Evolutionary conservation across 2,888 invertebrate genomes (phyloP).

Genomic region (Heliconius sara): DNA sequence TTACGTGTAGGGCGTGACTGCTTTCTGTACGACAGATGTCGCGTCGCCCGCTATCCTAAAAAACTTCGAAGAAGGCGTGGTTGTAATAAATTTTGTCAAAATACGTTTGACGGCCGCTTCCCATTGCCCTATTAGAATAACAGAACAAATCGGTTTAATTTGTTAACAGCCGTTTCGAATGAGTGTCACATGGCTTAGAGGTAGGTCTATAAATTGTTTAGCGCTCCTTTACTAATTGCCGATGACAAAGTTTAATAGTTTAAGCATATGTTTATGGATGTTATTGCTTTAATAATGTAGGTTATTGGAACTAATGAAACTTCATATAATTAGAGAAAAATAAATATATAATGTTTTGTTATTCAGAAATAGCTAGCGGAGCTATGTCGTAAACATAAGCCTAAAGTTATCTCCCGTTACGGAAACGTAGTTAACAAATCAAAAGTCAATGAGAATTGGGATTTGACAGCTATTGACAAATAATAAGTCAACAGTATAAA

Average conservation of each 20-base stretch:
- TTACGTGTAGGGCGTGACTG: constrained; percentile 70
- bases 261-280: constrained; percentile 75
- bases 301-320: not conserved
- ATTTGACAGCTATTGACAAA: constrained; percentile 65
- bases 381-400: not conserved
- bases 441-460: constrained; percentile 48
- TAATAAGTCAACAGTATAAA: constrained; percentile 72
- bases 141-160: constrained; percentile 83
- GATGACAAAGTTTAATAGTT: constrained; percentile 80
- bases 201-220: constrained; percentile 75
- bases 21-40: constrained; percentile 77
- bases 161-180: constrained; percentile 81
- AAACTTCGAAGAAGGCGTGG: constrained; percentile 77
- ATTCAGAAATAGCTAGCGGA: not conserved
- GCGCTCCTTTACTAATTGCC: constrained; percentile 79
- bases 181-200: constrained; percentile 77
- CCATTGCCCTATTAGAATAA: constrained; percentile 82
- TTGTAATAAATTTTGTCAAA: constrained; percentile 84
- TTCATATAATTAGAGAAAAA: not conserved
- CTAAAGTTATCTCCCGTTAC: not conserved
- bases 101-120: constrained; percentile 80
- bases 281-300: constrained; percentile 46
- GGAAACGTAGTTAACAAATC: constrained; percentile 13
- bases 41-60: constrained; percentile 71
- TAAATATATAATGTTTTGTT: not conserved